Base-by-base conservation (phyloP, 2,888 invertebrate species). In the Plagodis pulveraria region DNA sequence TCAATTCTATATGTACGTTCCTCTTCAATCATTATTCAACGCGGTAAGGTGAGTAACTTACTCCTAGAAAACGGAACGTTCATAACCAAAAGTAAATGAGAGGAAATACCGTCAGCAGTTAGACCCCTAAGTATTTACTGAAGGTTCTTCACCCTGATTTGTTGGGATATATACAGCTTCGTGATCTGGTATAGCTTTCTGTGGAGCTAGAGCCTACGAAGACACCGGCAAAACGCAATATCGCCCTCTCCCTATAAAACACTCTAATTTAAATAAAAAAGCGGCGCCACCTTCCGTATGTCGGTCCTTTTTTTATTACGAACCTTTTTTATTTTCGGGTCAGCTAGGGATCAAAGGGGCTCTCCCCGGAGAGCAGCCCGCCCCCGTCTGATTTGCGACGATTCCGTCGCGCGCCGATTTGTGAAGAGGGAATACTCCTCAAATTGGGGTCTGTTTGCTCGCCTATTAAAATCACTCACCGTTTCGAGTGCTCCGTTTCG, bases 191-290 rank as follows among this genome's bases (percentile, higher is more conserved):
- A 84, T 84, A 85, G 84, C 84, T 84, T 81, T 83, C 83, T 74
- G 76, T 84, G 84, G 80, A 83, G 81, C 82, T 86, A 78, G 82
- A 81, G 81, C 81, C 87, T 80, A 78, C 36, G 9, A 82, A 88
- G 89, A 86, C 86, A 88, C 86, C 86, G 88, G 87, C 85, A 87
- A 86, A 91, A 90, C 90, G 89, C 87, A 91, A 91, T 92, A 92
- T 91, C 89, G 88, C 87, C 84, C 87, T 84, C 86, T 89, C 88
- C 87, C 90, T 87, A 92, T 91, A 92, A 91, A 92, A 91, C 90
- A 91, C 91, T 92, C 91, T 90, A 92, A 91, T 92, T 92, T 92
- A 92, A 92, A 92, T 91, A 92, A 91, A 92, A 92, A 92, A 91
- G 90, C 90, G 89, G 87, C 91, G 89, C 90, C 90, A 91, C 91